Percentiles rank a stretch among this genome's conserved stretches.
Conservation (phyloP, 2,797 vertebrate species). For the Falco berigora region DNA sequence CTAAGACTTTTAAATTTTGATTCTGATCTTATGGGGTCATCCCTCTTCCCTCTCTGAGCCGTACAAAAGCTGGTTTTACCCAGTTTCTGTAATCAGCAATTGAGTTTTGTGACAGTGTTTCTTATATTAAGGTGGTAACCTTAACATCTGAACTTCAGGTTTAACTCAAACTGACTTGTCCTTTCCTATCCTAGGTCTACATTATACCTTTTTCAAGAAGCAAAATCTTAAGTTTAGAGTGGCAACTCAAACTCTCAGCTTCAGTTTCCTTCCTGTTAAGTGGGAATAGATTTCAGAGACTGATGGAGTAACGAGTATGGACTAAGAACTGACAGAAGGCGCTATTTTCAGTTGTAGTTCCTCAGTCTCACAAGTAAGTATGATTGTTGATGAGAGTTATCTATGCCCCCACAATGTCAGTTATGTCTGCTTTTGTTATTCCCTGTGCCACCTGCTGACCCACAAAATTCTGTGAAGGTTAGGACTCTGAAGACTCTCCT, state of each 20-base stretch:
- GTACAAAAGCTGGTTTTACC: background rate
- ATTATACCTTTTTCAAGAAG: background rate
- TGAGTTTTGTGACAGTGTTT: background rate
- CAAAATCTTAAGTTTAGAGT: background rate
- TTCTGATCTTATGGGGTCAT: background rate
- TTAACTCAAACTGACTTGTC: background rate
- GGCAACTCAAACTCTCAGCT: background rate
- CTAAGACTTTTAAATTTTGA: background rate
- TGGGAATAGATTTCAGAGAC: background rate
- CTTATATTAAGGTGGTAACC: background rate
- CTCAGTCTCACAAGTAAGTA: background rate
- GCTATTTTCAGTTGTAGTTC: background rate
- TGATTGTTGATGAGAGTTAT: background rate
- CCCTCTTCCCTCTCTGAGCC: rapidly evolving
- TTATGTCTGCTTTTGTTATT: background rate
- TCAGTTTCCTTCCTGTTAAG: background rate
- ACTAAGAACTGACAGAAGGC: background rate
- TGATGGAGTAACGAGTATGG: background rate
- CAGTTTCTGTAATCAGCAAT: background rate
- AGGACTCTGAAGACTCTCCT: background rate
- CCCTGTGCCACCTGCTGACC: background rate
- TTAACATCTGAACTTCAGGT: background rate
- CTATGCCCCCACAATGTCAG: background rate
- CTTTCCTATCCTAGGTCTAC: background rate
- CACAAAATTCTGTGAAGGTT: background rate